Percentiles rank a stretch among this genome's conserved stretches.
Conservation (phyloP, 2,113 vertebrate genomes). For the Scytalopus superciliaris region DNA sequence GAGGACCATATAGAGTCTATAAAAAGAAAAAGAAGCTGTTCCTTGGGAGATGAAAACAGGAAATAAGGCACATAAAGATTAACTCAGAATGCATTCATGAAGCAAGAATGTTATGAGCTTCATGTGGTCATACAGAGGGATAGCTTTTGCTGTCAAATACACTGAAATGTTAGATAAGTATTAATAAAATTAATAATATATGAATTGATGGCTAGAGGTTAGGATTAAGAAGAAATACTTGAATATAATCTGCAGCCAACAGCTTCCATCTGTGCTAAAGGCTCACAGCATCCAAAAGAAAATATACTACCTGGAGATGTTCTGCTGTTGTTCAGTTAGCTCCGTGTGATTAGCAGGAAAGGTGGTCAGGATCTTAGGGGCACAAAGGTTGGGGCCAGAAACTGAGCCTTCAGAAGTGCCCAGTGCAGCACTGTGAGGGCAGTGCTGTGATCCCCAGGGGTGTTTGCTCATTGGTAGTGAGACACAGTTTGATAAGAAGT, state of each 20-base stretch:
- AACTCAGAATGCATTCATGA: background rate
- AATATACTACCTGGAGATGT: fast-evolving
- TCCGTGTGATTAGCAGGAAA: background rate
- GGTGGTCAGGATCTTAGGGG: background rate
- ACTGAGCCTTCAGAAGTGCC: background rate
- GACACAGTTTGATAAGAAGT: background rate
- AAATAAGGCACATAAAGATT: background rate
- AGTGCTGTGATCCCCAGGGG: too few relatives aligned
- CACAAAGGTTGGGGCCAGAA: background rate
- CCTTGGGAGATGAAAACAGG: background rate
- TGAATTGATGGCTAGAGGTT: background rate
- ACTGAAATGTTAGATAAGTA: background rate
- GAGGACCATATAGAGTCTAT: background rate
- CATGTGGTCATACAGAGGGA: background rate
- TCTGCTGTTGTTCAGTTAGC: background rate
- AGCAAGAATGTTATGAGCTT: background rate
- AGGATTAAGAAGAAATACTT: background rate
- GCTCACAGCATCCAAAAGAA: background rate
- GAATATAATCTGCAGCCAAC: background rate
- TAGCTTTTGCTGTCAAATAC: background rate
- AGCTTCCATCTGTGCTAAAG: background rate
- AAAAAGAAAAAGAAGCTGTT: constrained; percentile 1
- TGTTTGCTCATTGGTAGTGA: background rate
- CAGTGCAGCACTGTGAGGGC: fast-evolving
- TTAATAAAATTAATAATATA: background rate